Base-by-base conservation (phyloP, 2,797 vertebrate genomes). In the Remorina albescens region DNA sequence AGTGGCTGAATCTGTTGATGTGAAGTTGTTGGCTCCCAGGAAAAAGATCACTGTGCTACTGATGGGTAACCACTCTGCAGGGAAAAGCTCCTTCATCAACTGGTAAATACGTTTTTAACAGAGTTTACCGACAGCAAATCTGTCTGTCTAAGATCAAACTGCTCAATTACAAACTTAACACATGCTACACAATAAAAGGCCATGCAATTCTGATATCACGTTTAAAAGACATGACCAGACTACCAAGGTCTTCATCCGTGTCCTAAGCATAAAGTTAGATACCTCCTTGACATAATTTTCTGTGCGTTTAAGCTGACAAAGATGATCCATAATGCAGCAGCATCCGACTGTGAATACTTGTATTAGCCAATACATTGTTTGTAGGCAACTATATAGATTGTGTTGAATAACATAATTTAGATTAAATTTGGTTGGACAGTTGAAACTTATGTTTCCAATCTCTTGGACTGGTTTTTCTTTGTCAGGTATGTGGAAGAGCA, bases 71-170 rank as follows among this genome's bases (percentile, higher is more conserved):
- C 96, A 96, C 86, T 96, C 95, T 0, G 96, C 96, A 56, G 96
- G 96, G 51, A 96, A 96, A 85, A 96, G 96, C 89, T 96, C 95
- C 72, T 96, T 96, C 76, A 96, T 96, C 65, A 96, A 96, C 83
- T 96, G 96, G 96, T 96, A 87, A 89, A 39, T 41, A 16, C 25
- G 8, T 28, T 61, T 56, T 4, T 0, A 1, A 6, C 4, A 2
- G 6, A 6, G 1, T 2, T 59, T 11, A 44, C 10, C 23, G 0
- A 30, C 4, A 23, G 23, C 11, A 28, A 0, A 10, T 18, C 21
- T 39, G 25, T 19, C 41, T n/a, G n/a, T n/a, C n/a, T n/a, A 18
- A n/a, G 1, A 49, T 49, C 47, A 53, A 34, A 58, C 21, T 12
- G 2, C 16, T 51, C 21, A 42, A 2, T 3, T 21, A 34, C 1